Conservation (phyloP, 2,888 invertebrate genomes). For the Cybosia mesomella region DNA sequence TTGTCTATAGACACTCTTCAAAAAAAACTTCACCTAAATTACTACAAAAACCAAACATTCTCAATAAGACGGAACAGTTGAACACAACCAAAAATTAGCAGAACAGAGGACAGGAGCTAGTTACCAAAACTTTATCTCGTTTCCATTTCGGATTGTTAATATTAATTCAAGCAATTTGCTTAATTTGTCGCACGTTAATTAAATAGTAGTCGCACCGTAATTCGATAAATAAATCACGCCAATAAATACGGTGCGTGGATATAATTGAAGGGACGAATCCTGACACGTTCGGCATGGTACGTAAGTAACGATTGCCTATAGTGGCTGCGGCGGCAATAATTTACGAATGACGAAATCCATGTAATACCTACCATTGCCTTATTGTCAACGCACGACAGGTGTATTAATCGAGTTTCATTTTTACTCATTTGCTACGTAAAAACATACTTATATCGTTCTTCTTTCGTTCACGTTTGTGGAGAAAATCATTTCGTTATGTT, state of each 20-base stretch:
- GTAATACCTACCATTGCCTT: constrained; percentile 42
- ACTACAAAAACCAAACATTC: constrained; percentile 8
- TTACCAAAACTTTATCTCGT: constrained; percentile 48
- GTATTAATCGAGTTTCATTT: constrained; percentile 6
- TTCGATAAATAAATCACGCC: constrained; percentile 63
- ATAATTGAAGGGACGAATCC: constrained; percentile 55
- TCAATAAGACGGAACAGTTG: constrained; percentile 6
- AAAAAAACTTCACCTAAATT: constrained; percentile 12
- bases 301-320: constrained; percentile 51
- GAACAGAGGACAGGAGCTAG: constrained; percentile 38
- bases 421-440: not conserved
- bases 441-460: not conserved
- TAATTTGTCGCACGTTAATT: constrained; percentile 66
- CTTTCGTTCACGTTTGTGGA: not conserved
- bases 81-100: constrained; percentile 19
- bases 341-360: constrained; percentile 50
- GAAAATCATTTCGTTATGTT: not conserved
- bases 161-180: constrained; percentile 55
- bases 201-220: constrained; percentile 62
- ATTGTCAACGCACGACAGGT: constrained; percentile 28
- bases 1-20: not conserved
- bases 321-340: constrained; percentile 47
- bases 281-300: constrained; percentile 32
- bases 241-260: constrained; percentile 59
- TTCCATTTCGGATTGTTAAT: constrained; percentile 50